Evolutionary conservation across 2,888 invertebrate species (phyloP).

Genomic region (Callyntrura sp.): DNA sequence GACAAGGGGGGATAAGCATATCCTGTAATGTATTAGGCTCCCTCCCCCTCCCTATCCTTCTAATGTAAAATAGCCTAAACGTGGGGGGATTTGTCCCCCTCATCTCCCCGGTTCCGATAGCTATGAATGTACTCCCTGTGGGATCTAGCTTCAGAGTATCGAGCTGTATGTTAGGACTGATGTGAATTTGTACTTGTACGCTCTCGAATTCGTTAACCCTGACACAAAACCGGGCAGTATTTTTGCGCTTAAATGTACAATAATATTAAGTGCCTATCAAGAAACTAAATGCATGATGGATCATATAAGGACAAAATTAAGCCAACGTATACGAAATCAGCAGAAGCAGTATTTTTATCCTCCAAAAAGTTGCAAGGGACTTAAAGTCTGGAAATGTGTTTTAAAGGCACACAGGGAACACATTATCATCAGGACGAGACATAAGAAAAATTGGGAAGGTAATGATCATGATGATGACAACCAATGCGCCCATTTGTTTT

Average conservation of each 20-base stretch:
- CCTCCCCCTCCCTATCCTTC: no score
- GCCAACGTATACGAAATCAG: background rate
- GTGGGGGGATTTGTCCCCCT: no score
- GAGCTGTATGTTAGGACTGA: background rate
- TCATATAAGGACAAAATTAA: no score
- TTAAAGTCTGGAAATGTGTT: background rate
- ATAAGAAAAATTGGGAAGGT: background rate
- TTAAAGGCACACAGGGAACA: background rate
- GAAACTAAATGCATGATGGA: no score
- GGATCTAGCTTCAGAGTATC: background rate
- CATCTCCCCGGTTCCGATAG: no score
- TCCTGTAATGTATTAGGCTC: no score
- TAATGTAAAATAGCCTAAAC: no score
- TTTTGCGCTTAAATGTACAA: no score
- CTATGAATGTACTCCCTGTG: background rate
- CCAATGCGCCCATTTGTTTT: background rate
- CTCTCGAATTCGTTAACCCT: background rate
- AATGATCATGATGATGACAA: conserved; percentile 3
- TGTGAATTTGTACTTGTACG: background rate
- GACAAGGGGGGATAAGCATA: no score
- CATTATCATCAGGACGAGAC: background rate
- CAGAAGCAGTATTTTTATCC: background rate
- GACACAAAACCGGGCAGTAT: no score
- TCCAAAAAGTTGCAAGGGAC: background rate
- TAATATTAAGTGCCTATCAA: no score